These are phyloP conservation scores for Drosophila auraria DNA, from an alignment of 1,140 invertebrate species.

Conservation along the genomic window DNA sequence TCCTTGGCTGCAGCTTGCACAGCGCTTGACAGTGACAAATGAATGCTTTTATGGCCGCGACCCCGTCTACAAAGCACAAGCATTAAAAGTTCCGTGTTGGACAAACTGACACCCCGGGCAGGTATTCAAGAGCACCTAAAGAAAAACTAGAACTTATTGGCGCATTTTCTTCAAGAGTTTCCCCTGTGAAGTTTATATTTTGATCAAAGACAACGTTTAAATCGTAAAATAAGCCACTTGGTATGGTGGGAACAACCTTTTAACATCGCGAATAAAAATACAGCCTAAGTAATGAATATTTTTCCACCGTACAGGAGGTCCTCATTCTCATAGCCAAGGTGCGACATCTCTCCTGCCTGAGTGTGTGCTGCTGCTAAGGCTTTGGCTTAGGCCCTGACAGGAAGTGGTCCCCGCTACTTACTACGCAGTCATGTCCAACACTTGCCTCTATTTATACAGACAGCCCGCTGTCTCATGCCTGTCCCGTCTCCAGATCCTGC, in stretches of 20 bases:
- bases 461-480: conserved; percentile 27
- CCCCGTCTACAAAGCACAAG: conserved; percentile 20
- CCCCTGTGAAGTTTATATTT: fast-evolving
- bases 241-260: background rate
- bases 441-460: conserved; percentile 71
- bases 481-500: conserved; percentile 1
- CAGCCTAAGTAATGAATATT: background rate
- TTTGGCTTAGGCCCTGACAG: conserved; percentile 75
- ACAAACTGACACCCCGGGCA: conserved; percentile 66
- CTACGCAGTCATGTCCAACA: conserved; percentile 70
- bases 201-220: no score
- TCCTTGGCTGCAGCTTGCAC: conserved; percentile 46
- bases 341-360: conserved; percentile 27
- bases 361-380: conserved; percentile 33
- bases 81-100: conserved; percentile 78
- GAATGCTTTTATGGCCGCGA: conserved; percentile 81
- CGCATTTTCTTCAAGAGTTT: background rate
- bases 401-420: conserved; percentile 78
- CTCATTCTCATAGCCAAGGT: conserved; percentile 21
- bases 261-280: background rate
- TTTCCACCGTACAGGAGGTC: conserved; percentile 21
- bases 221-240: background rate
- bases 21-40: conserved; percentile 79
- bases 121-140: conserved; percentile 6
- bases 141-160: background rate